Conservation (phyloP, 2,888 invertebrate species). For the Ormyrus nitidulus region DNA sequence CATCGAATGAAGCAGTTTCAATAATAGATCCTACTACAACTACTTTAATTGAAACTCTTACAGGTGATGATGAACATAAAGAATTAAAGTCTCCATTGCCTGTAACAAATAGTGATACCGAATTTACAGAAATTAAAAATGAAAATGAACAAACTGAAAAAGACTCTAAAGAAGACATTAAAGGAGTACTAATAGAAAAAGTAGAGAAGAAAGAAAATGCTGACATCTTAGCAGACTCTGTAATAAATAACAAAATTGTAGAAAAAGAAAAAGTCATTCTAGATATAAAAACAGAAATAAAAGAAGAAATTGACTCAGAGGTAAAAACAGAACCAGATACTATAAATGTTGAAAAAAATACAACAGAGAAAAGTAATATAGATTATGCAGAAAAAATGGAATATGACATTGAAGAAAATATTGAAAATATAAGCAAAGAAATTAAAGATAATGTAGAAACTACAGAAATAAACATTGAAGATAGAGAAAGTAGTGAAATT, state of each 20-base stretch:
- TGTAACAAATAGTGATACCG: neutral
- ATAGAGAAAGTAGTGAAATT: neutral
- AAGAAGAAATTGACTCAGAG: neutral
- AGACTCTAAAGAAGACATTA: neutral
- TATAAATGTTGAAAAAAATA: neutral
- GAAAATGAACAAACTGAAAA: conserved; percentile 27
- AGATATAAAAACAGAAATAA: neutral
- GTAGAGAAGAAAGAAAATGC: conserved; percentile 10
- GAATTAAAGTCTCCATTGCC: conserved; percentile 14
- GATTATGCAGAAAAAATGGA: neutral
- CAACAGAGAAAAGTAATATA: neutral
- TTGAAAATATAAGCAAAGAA: neutral
- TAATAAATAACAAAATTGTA: neutral
- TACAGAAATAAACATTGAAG: neutral
- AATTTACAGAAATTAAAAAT: neutral
- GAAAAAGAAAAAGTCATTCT: neutral
- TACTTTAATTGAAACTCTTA: conserved; percentile 46
- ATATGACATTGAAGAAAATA: neutral
- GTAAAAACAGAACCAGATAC: neutral
- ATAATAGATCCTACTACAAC: conserved; percentile 31
- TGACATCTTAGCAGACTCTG: neutral
- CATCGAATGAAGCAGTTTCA: conserved; percentile 17
- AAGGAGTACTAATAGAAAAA: neutral
- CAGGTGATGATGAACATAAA: conserved; percentile 42
- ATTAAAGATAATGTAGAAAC: neutral